Conservation (phyloP, 2,797 vertebrate species). For the Pangasius macronema region DNA sequence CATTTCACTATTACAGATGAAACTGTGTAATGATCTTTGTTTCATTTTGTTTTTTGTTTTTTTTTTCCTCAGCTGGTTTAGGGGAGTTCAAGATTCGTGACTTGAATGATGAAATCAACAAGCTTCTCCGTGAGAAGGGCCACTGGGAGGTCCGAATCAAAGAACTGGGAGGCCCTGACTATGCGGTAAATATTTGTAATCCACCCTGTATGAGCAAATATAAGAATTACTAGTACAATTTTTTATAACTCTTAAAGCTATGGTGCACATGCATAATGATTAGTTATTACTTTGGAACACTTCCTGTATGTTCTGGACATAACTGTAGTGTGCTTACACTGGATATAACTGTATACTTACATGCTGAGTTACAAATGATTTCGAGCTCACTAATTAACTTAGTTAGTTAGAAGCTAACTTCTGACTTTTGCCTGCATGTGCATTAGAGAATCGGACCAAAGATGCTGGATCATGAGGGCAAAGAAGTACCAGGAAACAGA, state of each 20-base stretch:
- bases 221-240: not conserved
- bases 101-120: slow-evolving; percentile 97
- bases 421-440: slow-evolving; percentile 7
- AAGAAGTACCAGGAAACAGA: slow-evolving; percentile 94
- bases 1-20: not conserved
- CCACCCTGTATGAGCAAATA: not conserved
- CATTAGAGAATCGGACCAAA: slow-evolving; percentile 87
- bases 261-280: not conserved
- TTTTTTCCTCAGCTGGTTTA: slow-evolving; percentile 81
- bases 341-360: not conserved
- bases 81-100: slow-evolving; percentile 96
- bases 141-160: slow-evolving; percentile 95
- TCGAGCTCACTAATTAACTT: not conserved
- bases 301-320: not conserved
- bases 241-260: not conserved
- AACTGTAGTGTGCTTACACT: not conserved
- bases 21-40: not conserved
- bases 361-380: not conserved
- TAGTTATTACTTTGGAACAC: not conserved
- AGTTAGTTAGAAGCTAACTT: too few species aligned
- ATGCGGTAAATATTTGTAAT: slow-evolving; percentile 73
- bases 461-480: slow-evolving; percentile 96
- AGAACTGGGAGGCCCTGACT: slow-evolving; percentile 93
- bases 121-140: slow-evolving; percentile 91
- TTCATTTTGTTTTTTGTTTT: not conserved